These are phyloP conservation scores for Chamaea fasciata DNA, from an alignment of 2,113 vertebrate species.

Conservation along the genomic window DNA sequence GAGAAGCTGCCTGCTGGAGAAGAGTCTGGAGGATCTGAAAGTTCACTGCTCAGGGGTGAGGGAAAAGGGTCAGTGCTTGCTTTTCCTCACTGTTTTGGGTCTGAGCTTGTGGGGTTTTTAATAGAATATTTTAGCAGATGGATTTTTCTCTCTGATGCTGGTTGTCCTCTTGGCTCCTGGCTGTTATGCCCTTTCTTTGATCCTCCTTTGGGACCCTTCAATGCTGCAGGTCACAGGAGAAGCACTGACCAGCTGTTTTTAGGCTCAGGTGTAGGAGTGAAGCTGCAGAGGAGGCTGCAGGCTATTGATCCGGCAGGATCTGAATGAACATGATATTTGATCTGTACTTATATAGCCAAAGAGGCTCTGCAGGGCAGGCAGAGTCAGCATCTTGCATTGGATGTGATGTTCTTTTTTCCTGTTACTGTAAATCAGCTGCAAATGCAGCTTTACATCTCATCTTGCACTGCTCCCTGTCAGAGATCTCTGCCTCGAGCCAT, in stretches of 20 bases:
- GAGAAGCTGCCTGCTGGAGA: not conserved
- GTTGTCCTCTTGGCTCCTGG: not conserved
- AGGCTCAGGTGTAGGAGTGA: not conserved
- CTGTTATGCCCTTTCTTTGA: not conserved
- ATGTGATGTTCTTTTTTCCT: not conserved
- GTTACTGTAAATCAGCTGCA: not conserved
- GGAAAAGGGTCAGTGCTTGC: not conserved
- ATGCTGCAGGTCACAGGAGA: not conserved
- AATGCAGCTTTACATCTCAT: not conserved
- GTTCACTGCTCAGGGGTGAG: not conserved
- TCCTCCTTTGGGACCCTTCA: not conserved
- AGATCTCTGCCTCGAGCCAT: not conserved
- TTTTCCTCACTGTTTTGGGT: not conserved
- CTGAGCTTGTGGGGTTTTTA: not conserved
- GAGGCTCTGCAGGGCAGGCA: not conserved
- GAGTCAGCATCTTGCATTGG: not conserved
- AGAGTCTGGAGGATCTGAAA: not conserved
- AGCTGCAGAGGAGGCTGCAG: not conserved
- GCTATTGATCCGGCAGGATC: not conserved
- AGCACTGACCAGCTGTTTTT: not conserved
- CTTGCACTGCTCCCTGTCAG: not conserved
- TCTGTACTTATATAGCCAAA: constrained; percentile 11
- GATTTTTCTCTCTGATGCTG: not conserved
- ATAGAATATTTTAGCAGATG: not conserved
- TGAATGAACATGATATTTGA: constrained; percentile 26